Conservation (phyloP, 2,797 vertebrate species). For the Megalops cyprinoides region DNA sequence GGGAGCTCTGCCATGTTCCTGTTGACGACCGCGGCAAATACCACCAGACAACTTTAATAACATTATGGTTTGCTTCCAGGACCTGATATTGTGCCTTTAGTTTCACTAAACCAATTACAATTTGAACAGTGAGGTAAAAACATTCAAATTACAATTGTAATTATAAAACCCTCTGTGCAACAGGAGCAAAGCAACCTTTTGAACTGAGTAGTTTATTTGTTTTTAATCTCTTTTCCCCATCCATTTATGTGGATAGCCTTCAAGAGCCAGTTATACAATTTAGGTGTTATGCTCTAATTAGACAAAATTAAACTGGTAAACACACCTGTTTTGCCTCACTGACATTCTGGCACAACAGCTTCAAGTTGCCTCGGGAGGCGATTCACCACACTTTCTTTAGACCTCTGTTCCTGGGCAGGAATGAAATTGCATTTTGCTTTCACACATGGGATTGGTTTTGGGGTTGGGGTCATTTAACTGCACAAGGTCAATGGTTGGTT, state of each 20-base stretch:
- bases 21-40: background rate
- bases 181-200: background rate
- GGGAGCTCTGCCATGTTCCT: background rate
- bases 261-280: constrained; percentile 19
- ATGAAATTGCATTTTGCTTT: background rate
- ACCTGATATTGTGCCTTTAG: background rate
- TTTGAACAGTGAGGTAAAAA: background rate
- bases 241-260: constrained; percentile 22
- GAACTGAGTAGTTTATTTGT: background rate
- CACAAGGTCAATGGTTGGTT: background rate
- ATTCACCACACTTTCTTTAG: background rate
- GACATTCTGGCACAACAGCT: constrained; percentile 10
- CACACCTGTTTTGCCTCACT: constrained; percentile 26
- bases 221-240: background rate
- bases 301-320: constrained; percentile 19
- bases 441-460: background rate
- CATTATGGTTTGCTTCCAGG: background rate
- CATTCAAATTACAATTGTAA: background rate
- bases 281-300: constrained; percentile 27
- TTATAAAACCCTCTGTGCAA: background rate
- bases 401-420: background rate
- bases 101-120: constrained; percentile 8
- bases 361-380: background rate
- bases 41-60: background rate
- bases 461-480: background rate